Evolutionary conservation across 1,140 invertebrate genomes (phyloP).

Genomic region (Listronotus oregonensis): DNA sequence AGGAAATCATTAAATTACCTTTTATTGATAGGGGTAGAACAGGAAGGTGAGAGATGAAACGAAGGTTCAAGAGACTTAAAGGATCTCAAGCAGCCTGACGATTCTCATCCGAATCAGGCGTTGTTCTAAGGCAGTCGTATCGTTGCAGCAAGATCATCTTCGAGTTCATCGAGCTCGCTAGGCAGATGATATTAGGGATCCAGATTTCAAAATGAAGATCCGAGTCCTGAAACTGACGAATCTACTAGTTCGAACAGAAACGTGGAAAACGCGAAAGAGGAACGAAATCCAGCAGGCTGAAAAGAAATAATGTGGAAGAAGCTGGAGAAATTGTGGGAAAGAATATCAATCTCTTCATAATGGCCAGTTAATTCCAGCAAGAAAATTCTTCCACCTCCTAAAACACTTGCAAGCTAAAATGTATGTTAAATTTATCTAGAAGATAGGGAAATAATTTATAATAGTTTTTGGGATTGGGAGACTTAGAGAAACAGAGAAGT

Average conservation of each 20-base stretch:
- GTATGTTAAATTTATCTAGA: conserved; percentile 10
- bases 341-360: conserved; percentile 10
- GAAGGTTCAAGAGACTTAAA: neutral
- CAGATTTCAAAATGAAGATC: neutral
- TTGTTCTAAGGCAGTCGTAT: neutral
- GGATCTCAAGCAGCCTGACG: neutral
- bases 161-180: neutral
- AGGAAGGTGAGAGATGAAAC: neutral
- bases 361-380: conserved; percentile 5
- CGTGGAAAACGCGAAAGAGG: neutral
- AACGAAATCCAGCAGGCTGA: conserved; percentile 1
- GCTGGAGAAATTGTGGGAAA: conserved; percentile 25
- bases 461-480: conserved; percentile 19
- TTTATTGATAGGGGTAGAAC: neutral
- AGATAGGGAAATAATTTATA: neutral
- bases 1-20: neutral
- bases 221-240: conserved; percentile 1
- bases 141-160: neutral
- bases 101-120: neutral
- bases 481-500: conserved; percentile 18
- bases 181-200: neutral
- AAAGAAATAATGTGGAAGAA: conserved; percentile 10
- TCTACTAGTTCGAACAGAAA: conserved; percentile 7
- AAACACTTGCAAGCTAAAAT: conserved; percentile 18
- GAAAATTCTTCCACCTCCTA: neutral